Evolutionary conservation across 2,113 vertebrate genomes (phyloP), one percentile per base, ranked within the genome.

Genomic region (Chamaetylas fuelleborni): DNA sequence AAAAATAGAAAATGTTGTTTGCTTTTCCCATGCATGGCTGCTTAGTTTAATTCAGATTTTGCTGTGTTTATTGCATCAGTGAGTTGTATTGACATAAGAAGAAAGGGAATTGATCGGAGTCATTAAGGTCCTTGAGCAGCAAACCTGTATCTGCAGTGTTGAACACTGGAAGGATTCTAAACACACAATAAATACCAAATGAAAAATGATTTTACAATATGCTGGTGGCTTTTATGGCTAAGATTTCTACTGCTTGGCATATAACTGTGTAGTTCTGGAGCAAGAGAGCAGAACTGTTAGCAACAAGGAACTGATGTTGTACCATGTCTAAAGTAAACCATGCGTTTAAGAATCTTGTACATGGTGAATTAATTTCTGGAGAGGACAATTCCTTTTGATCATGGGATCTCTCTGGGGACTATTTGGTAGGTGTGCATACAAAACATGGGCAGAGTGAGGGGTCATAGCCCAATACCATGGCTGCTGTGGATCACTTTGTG

Each of bases 401-500:
- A 6, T 53, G 36, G 9, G 6, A 29, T n/a, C 23, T 57, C 18
- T 65, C 42, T 53, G 36, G 28, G n/a, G 14, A 72, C 7, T 4
- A 6, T 36, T 71, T 56, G 45, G n/a, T 53, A 57, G n/a, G 14
- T 80, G 11, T 33, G 40, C 20, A 33, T 33, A 26, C 5, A 76
- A 79, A 43, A 51, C 34, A 20, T 10, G 11, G 36, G 13, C 22
- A 71, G n/a, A 71, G 42, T 33, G 36, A 90, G 62, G 40, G 23
- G 18, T 90, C 5, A 8, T 10, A 56, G 34, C 28, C 78, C 50
- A n/a, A 0, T 25, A 22, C 10, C 8, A 11, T 2, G 5, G 34
- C 11, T 73, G 14, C 64, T 0, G 2, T 22, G 13, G 11, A 5
- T 80, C 53, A 29, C n/a, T 58, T 45, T 5, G 34, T 2, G 1